These are phyloP conservation scores for Parapristionchus giblindavisi DNA, from an alignment of 2,888 invertebrate species.

Conservation along the genomic window DNA sequence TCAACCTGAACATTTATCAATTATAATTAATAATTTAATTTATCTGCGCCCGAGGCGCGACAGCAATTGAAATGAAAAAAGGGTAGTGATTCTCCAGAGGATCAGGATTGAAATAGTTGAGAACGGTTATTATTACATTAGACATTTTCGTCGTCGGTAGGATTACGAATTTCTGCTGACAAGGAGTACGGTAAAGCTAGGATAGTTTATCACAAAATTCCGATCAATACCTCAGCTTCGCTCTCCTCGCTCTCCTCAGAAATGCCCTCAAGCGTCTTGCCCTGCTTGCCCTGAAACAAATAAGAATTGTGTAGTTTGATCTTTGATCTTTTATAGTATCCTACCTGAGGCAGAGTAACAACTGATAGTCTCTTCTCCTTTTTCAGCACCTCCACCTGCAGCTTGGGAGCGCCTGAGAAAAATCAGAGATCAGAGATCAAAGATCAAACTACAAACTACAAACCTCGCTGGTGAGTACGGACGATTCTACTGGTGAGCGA, in stretches of 20 bases:
- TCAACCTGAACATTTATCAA: slow-evolving; percentile 3
- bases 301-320: not conserved
- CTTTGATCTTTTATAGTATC: too few relatives aligned
- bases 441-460: slow-evolving; percentile 13
- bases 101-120: too few relatives aligned
- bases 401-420: slow-evolving; percentile 76
- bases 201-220: not conserved
- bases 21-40: not conserved
- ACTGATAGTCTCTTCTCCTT: slow-evolving; percentile 53
- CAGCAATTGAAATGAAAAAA: too few relatives aligned
- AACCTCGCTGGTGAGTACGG: slow-evolving; percentile 66
- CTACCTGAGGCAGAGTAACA: slow-evolving; percentile 52
- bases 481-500: slow-evolving; percentile 78
- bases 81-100: too few relatives aligned
- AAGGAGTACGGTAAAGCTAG: too few relatives aligned
- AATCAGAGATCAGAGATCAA: slow-evolving; percentile 2
- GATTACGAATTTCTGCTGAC: too few relatives aligned
- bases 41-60: too few relatives aligned
- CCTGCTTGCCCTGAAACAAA: slow-evolving; percentile 35
- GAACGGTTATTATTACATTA: too few relatives aligned
- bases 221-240: slow-evolving; percentile 40
- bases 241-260: slow-evolving; percentile 55
- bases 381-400: slow-evolving; percentile 75
- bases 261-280: slow-evolving; percentile 49
- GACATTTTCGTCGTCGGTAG: too few relatives aligned